Evolutionary conservation across 2,888 invertebrate genomes (phyloP), one percentile per base, ranked within the genome.

Genomic region (Lasioglossum leucozonium): DNA sequence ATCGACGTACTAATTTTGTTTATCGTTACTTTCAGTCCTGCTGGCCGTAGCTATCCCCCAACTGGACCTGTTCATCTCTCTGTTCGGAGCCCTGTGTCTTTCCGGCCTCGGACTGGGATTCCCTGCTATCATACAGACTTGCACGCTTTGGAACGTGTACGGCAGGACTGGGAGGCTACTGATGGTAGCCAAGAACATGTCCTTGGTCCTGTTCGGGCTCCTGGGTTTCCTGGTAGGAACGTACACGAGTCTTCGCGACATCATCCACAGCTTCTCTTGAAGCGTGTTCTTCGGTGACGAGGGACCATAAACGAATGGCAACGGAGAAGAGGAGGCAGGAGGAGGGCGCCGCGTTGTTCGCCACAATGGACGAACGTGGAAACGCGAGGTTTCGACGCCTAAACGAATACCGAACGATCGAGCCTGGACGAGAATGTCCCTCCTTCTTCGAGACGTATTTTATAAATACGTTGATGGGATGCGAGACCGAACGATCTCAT

Each of bases 61-160:
- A 92, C 95, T 99, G 93, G 96, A 96, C 76, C 94, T 96, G 5
- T 96, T 97, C 93, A 97, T 97, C 88, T 97, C 98, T 0, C 95
- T 98, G 69, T 97, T 98, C 92, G 99, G 99, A n/a, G 98, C 99
- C 0, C 96, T 99, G 3, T 98, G 98, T 88, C 96, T 98, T 72
- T 98, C 99, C 0, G 98, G 98, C 0, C 96, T 99, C 81, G 99
- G 99, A 0, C 96, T 99, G 72, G 98, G 98, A 1, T 98, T 99
- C 94, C 99, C 99, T 16, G 98, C 99, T 0, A 95, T 98, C 86
- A 98, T 99, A 90, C 98, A 99, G 93, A 96, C 97, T 88, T 97
- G 97, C 94, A 97, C 98, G 0, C 97, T 97, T 94, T 98, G 98
- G 98, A 96, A 97, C 91, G 95, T 96, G 79, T 96, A 96, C 10